phyloP scores from a whole-genome alignment of 2,113 vertebrate genomes.

The Alces alces region DNA sequence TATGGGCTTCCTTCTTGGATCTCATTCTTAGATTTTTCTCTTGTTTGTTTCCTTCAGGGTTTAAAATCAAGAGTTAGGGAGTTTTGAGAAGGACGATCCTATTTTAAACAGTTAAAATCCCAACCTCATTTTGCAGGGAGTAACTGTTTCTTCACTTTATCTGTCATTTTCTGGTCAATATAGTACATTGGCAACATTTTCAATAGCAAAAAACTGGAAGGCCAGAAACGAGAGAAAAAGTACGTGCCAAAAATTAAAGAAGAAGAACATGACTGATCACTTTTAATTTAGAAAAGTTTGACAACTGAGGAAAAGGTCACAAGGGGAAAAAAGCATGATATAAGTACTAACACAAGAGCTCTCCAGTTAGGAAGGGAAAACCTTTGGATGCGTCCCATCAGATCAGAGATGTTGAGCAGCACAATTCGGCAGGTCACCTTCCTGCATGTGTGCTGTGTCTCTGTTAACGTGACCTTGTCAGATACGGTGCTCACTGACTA shows the following conservation, averaged over 20 bases:
- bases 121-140: background rate
- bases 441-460: background rate
- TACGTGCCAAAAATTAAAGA: background rate
- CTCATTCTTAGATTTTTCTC: background rate
- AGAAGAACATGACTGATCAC: background rate
- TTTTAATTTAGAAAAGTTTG: background rate
- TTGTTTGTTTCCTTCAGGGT: background rate
- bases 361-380: background rate
- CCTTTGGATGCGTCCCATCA: background rate
- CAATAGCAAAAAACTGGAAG: background rate
- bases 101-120: conserved; percentile 11
- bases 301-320: background rate
- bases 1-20: background rate
- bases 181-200: background rate
- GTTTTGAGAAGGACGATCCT: background rate
- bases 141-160: background rate
- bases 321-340: background rate
- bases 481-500: background rate
- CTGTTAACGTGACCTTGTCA: background rate
- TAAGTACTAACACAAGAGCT: background rate
- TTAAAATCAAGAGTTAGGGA: background rate
- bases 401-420: background rate
- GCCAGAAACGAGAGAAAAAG: background rate
- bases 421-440: background rate
- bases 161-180: background rate